Base-by-base conservation (phyloP, 92 coral and sea anemone species). In the Diadumene lineata region DNA sequence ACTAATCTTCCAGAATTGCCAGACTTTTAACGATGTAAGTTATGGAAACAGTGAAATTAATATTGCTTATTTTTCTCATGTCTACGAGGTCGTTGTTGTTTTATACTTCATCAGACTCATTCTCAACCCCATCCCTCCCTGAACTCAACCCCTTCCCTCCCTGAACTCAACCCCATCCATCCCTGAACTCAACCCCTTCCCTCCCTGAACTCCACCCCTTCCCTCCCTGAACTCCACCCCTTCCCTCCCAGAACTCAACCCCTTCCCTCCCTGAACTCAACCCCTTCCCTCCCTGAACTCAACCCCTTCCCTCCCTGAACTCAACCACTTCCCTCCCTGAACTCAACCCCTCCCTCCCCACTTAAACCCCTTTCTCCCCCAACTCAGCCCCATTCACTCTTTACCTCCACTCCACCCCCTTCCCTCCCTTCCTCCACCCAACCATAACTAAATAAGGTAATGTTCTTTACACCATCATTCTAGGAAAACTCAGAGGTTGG, bases 401-500 rank as follows among this genome's bases (percentile, higher is more conserved):
- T 38, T 38, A 6, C 48, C 13, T 38, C 46, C 34, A 11, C 0
- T 7, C 34, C 11, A 22, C 0, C 31, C 15, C n/a, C 34, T 6
- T 0, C 13, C 0, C 34, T 31, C 28, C 24, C 51, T 63, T 43
- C 7, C 17, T 50, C 11, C 51, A 64, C 55, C 3, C 38, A n/a
- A n/a, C n/a, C n/a, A n/a, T n/a, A n/a, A n/a, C n/a, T n/a, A n/a
- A n/a, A n/a, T n/a, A n/a, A n/a, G n/a, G n/a, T n/a, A n/a, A n/a
- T n/a, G n/a, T n/a, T n/a, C n/a, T 53, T 73, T 22, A 26, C 34
- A 44, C 65, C 50, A 1, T 23, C 50, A 32, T 64, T 27, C 32
- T 60, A 94, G 98, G 96, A 82, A 29, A 78, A 60, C 46, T 94
- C 98, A 4, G 97, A 94, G 69, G 98, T 94, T 66, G 98, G 98